These are phyloP conservation scores for Egretta garzetta DNA, from an alignment of 2,113 vertebrate species.

Conservation along the genomic window DNA sequence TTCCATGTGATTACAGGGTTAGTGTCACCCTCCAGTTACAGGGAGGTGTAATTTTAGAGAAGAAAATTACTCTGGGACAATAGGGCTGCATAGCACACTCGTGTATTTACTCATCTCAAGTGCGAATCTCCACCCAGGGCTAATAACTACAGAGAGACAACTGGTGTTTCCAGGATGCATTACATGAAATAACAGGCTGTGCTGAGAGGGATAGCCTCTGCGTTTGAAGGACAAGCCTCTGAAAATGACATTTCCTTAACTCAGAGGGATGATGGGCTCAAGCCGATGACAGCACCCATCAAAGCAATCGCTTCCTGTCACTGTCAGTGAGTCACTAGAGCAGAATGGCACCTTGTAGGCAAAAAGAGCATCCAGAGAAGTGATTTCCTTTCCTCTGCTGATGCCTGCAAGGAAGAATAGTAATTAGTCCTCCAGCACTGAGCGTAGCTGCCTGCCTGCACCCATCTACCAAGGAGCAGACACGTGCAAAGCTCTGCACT, in stretches of 20 bases:
- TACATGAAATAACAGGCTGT: slow-evolving; percentile 27
- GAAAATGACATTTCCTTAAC: background rate
- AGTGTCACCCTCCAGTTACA: background rate
- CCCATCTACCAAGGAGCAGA: background rate
- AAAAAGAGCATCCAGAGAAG: slow-evolving; percentile 33
- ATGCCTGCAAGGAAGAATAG: slow-evolving; percentile 35
- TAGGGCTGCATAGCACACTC: background rate
- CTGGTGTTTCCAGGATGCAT: background rate
- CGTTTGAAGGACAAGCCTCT: background rate
- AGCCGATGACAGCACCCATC: background rate
- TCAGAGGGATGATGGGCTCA: background rate
- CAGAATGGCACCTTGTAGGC: slow-evolving; percentile 11
- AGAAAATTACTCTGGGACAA: background rate
- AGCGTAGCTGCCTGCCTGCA: slow-evolving; percentile 27
- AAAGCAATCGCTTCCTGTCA: slow-evolving; percentile 40
- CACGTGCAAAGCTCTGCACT: background rate
- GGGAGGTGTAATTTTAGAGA: background rate
- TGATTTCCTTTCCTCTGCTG: slow-evolving; percentile 18
- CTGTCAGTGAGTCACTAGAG: slow-evolving; percentile 20
- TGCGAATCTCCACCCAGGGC: background rate
- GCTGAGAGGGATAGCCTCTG: background rate
- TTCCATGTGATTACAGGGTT: background rate
- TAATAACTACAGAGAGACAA: background rate
- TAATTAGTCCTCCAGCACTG: slow-evolving; percentile 20
- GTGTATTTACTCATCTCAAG: background rate